Evolutionary conservation across 2,113 vertebrate genomes (phyloP).

Genomic region (Pachycephala philippinensis): DNA sequence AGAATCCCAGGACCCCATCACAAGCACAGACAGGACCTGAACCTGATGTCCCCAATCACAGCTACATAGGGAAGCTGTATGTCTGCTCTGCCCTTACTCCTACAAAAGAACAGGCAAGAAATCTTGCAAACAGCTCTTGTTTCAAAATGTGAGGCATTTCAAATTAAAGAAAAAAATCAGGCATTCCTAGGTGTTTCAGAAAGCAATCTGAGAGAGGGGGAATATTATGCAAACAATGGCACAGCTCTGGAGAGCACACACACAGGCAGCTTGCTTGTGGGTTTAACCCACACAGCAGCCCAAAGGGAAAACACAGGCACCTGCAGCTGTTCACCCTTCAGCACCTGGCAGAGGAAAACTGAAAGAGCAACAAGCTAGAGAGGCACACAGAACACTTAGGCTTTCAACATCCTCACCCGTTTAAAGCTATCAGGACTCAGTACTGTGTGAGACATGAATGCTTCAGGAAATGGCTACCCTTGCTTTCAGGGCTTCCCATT

Average conservation of each 20-base stretch:
- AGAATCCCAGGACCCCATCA: not conserved
- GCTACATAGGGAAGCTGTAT: not conserved
- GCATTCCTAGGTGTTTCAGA: not conserved
- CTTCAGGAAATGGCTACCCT: not conserved
- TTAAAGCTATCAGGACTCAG: not conserved
- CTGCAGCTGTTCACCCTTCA: not conserved
- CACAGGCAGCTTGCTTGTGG: not conserved
- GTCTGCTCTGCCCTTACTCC: not conserved
- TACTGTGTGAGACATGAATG: accelerated
- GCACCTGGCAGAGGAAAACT: not conserved
- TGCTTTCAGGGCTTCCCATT: not conserved
- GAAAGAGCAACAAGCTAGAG: not conserved
- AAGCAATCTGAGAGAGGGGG: not conserved
- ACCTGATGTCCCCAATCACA: not conserved
- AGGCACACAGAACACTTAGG: not conserved
- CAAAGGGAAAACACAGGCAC: not conserved
- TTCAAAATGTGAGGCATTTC: not conserved
- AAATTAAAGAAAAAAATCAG: not conserved
- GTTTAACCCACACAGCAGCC: not conserved
- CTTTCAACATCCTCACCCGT: not conserved
- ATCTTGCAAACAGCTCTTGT: not conserved
- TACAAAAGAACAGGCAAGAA: not conserved
- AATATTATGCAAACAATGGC: not conserved
- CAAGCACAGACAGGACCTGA: not conserved
- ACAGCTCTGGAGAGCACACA: not conserved